Evolutionary conservation across 2,797 vertebrate species (phyloP), one percentile per base, ranked within the genome.

Genomic region (Remorina albescens): DNA sequence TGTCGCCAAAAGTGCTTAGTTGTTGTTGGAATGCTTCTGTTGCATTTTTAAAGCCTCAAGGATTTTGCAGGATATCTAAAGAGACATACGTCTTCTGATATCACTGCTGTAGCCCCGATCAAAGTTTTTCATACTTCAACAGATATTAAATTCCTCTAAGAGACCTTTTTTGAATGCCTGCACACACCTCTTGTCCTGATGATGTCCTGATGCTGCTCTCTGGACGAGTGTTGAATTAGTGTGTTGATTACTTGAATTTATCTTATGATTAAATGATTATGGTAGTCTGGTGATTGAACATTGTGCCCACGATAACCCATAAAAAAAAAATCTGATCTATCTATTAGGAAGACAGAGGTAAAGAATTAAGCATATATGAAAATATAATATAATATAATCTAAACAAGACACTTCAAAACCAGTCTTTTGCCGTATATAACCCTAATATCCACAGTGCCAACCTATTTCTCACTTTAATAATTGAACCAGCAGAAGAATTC

Each of bases 11-110:
- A 37, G 36, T 12, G 9, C 36, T 37, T 11, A 37, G 36, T 11
- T 37, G 36, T 2, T 2, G 11, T 37, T 37, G 36, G 2, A 37
- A 11, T 37, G 36, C 36, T 37, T 37, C 0, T 13, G 10, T 37
- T 37, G 36, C 36, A 3, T 37, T 37, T 11, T 37, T 37, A 10
- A 2, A 37, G 36, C 36, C 59, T 18, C 62, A 18, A 62, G 46
- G 47, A n/a, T 63, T 18, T 11, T 23, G 28, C 32, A 16, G 57
- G 25, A 42, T 34, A 23, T 41, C 34, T 32, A 36, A 69, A 69
- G 10, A 0, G 30, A 58, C 39, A 28, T 26, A 9, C 23, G 47
- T n/a, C 18, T 15, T 73, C 32, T 28, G 21, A 16, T 47, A 41
- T 41, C 36, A 21, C 10, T 21, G 21, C 28, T 28, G 49, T 6